Evolutionary conservation across 92 coral and sea anemone genomes (phyloP).

Genomic region (Parazoanthus atlanticus): DNA sequence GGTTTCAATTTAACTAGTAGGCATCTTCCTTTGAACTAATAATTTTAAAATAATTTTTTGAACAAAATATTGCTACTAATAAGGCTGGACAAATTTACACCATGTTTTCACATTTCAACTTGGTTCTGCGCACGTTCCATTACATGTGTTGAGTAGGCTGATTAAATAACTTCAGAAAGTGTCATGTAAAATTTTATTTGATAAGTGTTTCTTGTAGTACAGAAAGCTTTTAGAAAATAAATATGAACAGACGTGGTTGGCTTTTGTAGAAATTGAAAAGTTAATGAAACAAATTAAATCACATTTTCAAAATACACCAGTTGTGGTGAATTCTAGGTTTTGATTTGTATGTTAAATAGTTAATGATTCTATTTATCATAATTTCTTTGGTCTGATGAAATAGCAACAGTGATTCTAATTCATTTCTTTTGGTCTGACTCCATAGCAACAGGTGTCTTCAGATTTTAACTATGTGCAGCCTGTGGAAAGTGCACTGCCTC

Average conservation of each 20-base stretch:
- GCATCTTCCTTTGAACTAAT: too few relatives aligned
- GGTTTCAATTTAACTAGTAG: too few relatives aligned
- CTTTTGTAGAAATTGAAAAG: background rate
- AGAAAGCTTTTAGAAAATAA: background rate
- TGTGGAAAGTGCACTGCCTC: constrained; percentile 42
- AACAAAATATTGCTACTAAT: too few relatives aligned
- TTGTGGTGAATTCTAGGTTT: constrained; percentile 27
- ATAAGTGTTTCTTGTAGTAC: background rate
- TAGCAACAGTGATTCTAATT: constrained; percentile 21
- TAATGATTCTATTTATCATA: background rate
- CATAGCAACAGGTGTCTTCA: constrained; percentile 46
- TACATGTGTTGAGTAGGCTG: background rate
- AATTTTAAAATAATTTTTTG: too few relatives aligned
- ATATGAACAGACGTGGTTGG: constrained; percentile 22
- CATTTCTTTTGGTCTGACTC: constrained; percentile 48
- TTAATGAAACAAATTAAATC: background rate
- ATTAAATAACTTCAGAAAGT: too few relatives aligned
- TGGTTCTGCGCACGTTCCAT: too few relatives aligned
- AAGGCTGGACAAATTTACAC: too few relatives aligned
- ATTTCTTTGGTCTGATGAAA: background rate
- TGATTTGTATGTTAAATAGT: background rate
- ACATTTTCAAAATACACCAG: background rate
- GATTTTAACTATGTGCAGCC: constrained; percentile 46
- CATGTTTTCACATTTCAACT: too few relatives aligned
- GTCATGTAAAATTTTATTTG: too few relatives aligned